These are phyloP conservation scores for Arge pagana DNA, from an alignment of 2,888 invertebrate species.

Conservation along the genomic window DNA sequence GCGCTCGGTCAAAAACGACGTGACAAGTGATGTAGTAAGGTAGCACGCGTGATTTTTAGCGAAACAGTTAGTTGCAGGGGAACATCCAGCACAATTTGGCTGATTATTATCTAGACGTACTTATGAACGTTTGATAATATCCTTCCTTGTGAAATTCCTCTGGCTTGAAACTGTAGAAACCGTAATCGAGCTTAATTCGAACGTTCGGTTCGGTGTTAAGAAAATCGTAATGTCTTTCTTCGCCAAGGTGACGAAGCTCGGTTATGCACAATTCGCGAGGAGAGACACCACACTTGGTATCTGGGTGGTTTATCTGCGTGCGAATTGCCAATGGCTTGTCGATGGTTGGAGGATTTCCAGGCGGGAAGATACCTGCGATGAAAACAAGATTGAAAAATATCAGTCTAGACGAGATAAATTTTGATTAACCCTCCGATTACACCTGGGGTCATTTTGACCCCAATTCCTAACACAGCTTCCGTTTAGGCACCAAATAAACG, in stretches of 20 bases:
- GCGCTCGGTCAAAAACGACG: too few relatives aligned
- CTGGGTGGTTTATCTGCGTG: neutral
- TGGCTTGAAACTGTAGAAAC: neutral
- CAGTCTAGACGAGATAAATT: too few relatives aligned
- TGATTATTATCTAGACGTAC: neutral
- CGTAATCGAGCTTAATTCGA: neutral
- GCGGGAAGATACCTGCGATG: slow-evolving; percentile 1
- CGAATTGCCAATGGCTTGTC: neutral
- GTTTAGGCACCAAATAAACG: too few relatives aligned
- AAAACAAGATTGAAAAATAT: too few relatives aligned
- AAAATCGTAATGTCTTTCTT: neutral
- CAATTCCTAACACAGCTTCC: too few relatives aligned
- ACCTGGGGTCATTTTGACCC: too few relatives aligned
- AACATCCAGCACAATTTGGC: too few relatives aligned
- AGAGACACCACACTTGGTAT: neutral
- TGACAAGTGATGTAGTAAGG: too few relatives aligned
- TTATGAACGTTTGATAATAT: neutral
- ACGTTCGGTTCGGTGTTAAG: neutral
- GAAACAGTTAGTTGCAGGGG: too few relatives aligned
- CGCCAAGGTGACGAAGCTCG: neutral
- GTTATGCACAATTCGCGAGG: neutral
- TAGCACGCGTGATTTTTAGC: too few relatives aligned
- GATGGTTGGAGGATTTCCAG: neutral
- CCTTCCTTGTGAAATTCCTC: neutral
- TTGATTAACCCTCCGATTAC: too few relatives aligned